Evolutionary conservation across 2,888 invertebrate genomes (phyloP), one percentile per base, ranked within the genome.

Genomic region (Agrotis puta): DNA sequence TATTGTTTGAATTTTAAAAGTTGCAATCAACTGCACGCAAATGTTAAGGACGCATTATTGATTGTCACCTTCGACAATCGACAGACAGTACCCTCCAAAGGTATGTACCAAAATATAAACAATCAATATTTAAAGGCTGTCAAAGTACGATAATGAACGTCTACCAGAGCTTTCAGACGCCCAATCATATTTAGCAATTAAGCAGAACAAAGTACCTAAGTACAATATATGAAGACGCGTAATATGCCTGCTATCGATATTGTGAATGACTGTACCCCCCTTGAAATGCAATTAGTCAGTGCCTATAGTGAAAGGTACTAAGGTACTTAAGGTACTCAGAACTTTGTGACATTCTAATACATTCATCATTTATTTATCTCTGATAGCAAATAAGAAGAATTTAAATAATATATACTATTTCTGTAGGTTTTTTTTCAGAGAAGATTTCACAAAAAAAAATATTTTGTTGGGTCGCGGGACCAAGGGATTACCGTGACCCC

Each of bases 111-210:
- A 33, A 33, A 7, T 33, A 33, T 33, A 7, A 7, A 33, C 7
- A 33, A 33, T 39, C 16, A 27, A 57, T 45, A 45, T 64, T 47
- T 20, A 14, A 33, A 51, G 20, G 16, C 16, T 27, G 16, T 20
- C 24, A 33, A 45, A 13, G 13, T 50, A 45, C 43, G 20, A 48
- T 50, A 68, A 33, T 33, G 27, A 47, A n/a, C 22, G 24, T 59
- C 6, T 39, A 24, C 9, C n/a, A 6, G 22, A 58, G 70, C 77
- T 70, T 64, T 54, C 45, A 77, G n/a, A 16, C 33, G 18, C 22
- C 57, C n/a, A 74, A 61, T 33, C 14, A 33, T 9, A 7, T 69
- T 20, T 22, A 57, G 14, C 45, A 70, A 77, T 69, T 62, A 69
- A 13, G 56, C 45, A 62, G 7, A 61, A 45, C 50, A 24, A 22